Evolutionary conservation across 2,888 invertebrate genomes (phyloP), one percentile per base, ranked within the genome.

Genomic region (Hirtodrosophila trivittata): DNA sequence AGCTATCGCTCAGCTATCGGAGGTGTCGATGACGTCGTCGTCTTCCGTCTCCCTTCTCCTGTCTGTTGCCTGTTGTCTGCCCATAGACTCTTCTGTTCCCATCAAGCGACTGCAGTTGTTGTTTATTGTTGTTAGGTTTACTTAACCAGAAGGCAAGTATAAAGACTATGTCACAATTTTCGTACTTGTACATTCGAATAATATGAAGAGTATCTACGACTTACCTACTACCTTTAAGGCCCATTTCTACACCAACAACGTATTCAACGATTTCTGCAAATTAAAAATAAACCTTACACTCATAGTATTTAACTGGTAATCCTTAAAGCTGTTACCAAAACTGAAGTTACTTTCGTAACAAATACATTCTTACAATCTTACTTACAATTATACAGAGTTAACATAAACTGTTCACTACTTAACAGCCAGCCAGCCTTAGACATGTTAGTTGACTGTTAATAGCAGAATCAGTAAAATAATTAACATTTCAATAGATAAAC

Each of bases 21-120:
- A 86, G 86, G 82, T 87, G 87, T 87, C 87, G 85, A 82, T 82
- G 82, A 82, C 82, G 82, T 87, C 84, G 83, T 63, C 57, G 58
- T 62, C 66, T 51, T 47, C 59, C 62, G 37, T 47, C 58, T 47
- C 38, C 52, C 33, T 50, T 46, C 43, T 49, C 56, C 46, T 47
- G 60, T 55, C 58, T 32, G 8, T 35, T 16, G 50, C 18, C 46
- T 51, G 25, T 13, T 12, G 13, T 47, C 62, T 47, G 37, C 10
- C 37, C 32, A 30, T 46, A 43, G 33, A 13, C 54, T 50, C 46
- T 42, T 54, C 49, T 50, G 12, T 58, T 12, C 16, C 26, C 54
- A 55, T 18, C 35, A 41, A 42, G 25, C 50, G 37, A 51, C 35
- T 62, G 33, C 66, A 38, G 13, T 52, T 47, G 38, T 76, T 71